Evolutionary conservation across 2,888 invertebrate species (phyloP), one percentile per base, ranked within the genome.

Genomic region (Orgyia antiqua): DNA sequence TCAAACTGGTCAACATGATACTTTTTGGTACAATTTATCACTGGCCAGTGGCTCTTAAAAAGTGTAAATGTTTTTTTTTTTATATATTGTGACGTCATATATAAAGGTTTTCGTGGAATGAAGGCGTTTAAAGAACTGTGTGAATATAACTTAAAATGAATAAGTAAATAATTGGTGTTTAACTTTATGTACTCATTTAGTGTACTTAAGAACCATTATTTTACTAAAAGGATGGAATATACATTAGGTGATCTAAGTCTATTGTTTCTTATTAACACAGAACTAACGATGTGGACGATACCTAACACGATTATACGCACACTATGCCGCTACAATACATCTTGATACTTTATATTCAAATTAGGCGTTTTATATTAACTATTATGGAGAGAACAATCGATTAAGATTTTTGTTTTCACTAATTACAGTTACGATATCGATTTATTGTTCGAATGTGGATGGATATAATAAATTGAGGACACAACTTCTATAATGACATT

Each of bases 191-290:
- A 82, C 78, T 80, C 63, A 54, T 74, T 68, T 64, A 69, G 68
- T 79, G 83, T 83, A 82, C 80, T 80, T 78, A 76, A 55, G 58
- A 74, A 64, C 58, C 50, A 76, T 73, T 77, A 80, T 55, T 61
- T 70, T 51, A 64, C 73, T 80, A 82, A 71, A 66, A 84, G 83
- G 84, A 84, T 83, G 83, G 83, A 86, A 84, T 86, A 86, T 86
- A 86, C 79, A 83, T 79, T 82, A 83, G 72, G 74, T 80, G 82
- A 82, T 66, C 74, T 82, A 77, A 65, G 57, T 63, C 67, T 69
- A 69, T 47, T 50, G 60, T 61, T 58, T 66, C 55, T 58, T 61
- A 57, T 50, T 45, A 39, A 43, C 49, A 56, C 55, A 57, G 60
- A 52, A 57, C 59, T 45, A 52, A 50, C 54, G 50, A 45, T 51